Percentiles rank a stretch among this genome's conserved stretches.
phyloP scores from a whole-genome alignment of 2,888 invertebrate genomes.

The Pediacus dermestoides region DNA sequence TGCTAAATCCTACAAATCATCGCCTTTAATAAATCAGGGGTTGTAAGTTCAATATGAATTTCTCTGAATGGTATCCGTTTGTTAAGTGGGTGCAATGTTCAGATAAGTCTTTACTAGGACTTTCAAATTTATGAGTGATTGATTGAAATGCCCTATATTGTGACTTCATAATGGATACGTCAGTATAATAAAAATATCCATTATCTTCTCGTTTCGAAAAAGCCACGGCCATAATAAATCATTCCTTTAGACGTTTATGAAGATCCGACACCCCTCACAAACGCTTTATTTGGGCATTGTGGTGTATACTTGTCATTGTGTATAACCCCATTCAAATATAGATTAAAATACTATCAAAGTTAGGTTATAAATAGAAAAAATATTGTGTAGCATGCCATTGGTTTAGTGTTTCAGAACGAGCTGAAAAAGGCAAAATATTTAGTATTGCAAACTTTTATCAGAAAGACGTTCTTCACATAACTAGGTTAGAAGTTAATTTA shows the following conservation, averaged over 20 bases:
- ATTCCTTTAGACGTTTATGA: conserved; percentile 44
- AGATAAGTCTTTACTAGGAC: conserved; percentile 28
- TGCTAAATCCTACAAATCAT: too few species aligned
- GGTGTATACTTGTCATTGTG: conserved; percentile 31
- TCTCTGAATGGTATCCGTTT: conserved; percentile 1
- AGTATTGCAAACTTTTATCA: too few species aligned
- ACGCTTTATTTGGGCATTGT: conserved; percentile 37
- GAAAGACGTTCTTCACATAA: too few species aligned
- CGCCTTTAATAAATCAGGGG: background rate
- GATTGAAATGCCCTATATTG: conserved; percentile 39
- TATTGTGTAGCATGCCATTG: too few species aligned
- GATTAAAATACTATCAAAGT: too few species aligned
- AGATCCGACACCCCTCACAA: conserved; percentile 42
- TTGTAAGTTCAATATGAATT: background rate
- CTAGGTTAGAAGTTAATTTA: too few species aligned
- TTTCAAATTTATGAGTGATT: conserved; percentile 35
- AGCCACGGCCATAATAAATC: conserved; percentile 43
- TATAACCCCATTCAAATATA: too few species aligned
- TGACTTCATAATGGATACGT: conserved; percentile 42
- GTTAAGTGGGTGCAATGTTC: conserved; percentile 23
- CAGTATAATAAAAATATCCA: conserved; percentile 45
- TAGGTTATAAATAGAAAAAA: too few species aligned
- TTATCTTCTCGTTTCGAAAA: conserved; percentile 43
- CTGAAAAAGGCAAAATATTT: too few species aligned
- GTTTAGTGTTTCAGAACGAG: too few species aligned